Conservation (phyloP, 2,797 vertebrate species). For the Cephalopachus bancanus region DNA sequence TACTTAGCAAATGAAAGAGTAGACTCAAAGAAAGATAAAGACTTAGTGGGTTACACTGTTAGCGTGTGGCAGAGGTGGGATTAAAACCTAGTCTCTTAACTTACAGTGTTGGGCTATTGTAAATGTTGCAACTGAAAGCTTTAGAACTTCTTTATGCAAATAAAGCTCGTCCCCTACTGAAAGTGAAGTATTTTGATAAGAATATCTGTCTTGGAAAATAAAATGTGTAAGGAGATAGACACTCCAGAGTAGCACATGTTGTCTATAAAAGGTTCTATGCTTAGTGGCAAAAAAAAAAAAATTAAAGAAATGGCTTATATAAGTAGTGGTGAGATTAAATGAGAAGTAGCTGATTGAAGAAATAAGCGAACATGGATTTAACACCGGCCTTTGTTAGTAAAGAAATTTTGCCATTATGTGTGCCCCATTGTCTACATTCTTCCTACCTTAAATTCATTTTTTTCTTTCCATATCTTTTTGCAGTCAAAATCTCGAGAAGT, state of each 20-base stretch:
- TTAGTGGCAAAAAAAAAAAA: not conserved
- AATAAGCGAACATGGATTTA: not conserved
- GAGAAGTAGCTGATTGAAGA: not conserved
- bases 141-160: constrained; percentile 38
- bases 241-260: not conserved
- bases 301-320: not conserved
- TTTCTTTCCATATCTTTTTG: constrained; percentile 21
- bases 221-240: not conserved
- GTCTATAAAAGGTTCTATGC: not conserved
- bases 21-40: not conserved
- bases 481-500: constrained; percentile 55
- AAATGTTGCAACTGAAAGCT: not conserved
- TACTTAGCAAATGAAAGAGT: not conserved
- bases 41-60: not conserved
- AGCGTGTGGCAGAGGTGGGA: not conserved
- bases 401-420: not conserved
- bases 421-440: not conserved
- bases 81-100: not conserved
- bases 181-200: constrained; percentile 15
- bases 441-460: constrained; percentile 7
- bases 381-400: not conserved
- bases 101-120: not conserved
- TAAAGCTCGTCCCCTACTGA: not conserved
- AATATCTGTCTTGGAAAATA: constrained; percentile 26
- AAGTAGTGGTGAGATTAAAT: not conserved